Evolutionary conservation across 1,140 invertebrate species (phyloP), one percentile per base, ranked within the genome.

Genomic region (Agrypnia vestita): DNA sequence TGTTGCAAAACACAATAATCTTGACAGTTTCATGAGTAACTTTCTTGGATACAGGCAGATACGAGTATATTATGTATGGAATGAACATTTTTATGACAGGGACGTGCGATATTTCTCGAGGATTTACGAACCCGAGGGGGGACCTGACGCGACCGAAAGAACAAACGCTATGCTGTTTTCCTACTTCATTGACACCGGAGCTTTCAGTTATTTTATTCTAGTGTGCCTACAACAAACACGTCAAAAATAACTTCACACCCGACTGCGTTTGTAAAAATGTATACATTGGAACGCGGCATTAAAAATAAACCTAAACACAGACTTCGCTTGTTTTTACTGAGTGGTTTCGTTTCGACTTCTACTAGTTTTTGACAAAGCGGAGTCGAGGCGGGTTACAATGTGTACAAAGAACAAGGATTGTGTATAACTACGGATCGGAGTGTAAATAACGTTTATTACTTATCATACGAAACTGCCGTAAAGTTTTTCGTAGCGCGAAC

Each of bases 41-140:
- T 59, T 59, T 21, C 15, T 21, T 21, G 55, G 55, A 21, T 59
- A 15, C 55, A 12, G 17, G 55, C 21, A 59, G 25, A n/a, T 55
- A 55, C n/a, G n/a, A n/a, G 17, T 59, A 19, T 59, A 59, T 35
- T 35, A 59, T 7, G 21, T 21, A 59, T n/a, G 61, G 25, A 51
- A 51, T 1, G 49, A 64, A 64, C 61, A 64, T 64, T 64, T 64
- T 64, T 64, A 64, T 64, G 61, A 64, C 61, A 64, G 19, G 71
- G 47, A 73, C 71, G 71, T 73, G 71, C 51, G 71, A 73, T 53
- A 73, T 73, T 73, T 73, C 71, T 25, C 71, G 51, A 51, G 49
- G 25, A 53, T 73, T 73, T 73, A 53, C 51, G 71, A 53, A 10
- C 17, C 71, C n/a, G n/a, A n/a, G n/a, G n/a, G 15, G 49, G 51